phyloP scores from a whole-genome alignment of 2,113 vertebrate genomes.

The Prunella fulvescens region DNA sequence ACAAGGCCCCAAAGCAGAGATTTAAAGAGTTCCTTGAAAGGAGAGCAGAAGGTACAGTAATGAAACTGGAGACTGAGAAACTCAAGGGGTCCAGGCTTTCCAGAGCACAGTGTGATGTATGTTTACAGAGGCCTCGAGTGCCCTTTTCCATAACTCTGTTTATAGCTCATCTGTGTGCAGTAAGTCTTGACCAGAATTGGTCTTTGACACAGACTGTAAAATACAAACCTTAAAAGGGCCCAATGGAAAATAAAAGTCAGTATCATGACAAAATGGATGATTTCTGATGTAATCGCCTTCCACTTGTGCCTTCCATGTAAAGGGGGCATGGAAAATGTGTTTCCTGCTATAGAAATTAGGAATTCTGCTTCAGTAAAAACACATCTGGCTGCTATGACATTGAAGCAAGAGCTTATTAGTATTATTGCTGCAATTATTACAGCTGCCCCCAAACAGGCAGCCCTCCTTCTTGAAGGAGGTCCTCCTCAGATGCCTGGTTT shows the following conservation, averaged over 20 bases:
- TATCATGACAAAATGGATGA: conserved; percentile 64
- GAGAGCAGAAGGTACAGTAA: conserved; percentile 50
- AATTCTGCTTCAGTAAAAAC: conserved; percentile 7
- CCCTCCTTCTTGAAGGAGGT: not conserved
- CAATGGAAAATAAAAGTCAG: conserved; percentile 71
- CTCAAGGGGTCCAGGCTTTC: conserved; percentile 9
- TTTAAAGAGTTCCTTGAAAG: conserved; percentile 2
- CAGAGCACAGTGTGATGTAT: conserved; percentile 56
- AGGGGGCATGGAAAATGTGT: conserved; percentile 6
- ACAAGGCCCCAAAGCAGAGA: not conserved
- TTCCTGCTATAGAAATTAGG: conserved; percentile 25
- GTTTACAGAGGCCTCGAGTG: conserved; percentile 66
- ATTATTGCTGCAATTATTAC: not conserved
- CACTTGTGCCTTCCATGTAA: conserved; percentile 22
- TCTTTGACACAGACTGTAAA: conserved; percentile 75
- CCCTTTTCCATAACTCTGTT: conserved; percentile 68
- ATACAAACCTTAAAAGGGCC: conserved; percentile 70
- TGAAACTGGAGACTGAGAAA: conserved; percentile 50
- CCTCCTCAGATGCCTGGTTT: not conserved
- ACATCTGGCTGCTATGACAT: not conserved
- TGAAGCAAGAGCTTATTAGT: not conserved
- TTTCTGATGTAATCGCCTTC: conserved; percentile 62
- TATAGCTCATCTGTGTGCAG: conserved; percentile 71
- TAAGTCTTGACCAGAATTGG: conserved; percentile 74
- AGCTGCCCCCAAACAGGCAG: not conserved